A percentile compares a stretch with the other conserved stretches of the same genome.
These are phyloP conservation scores for Anagyrus pseudococci DNA, from an alignment of 2,888 invertebrate genomes.

Conservation along the genomic window DNA sequence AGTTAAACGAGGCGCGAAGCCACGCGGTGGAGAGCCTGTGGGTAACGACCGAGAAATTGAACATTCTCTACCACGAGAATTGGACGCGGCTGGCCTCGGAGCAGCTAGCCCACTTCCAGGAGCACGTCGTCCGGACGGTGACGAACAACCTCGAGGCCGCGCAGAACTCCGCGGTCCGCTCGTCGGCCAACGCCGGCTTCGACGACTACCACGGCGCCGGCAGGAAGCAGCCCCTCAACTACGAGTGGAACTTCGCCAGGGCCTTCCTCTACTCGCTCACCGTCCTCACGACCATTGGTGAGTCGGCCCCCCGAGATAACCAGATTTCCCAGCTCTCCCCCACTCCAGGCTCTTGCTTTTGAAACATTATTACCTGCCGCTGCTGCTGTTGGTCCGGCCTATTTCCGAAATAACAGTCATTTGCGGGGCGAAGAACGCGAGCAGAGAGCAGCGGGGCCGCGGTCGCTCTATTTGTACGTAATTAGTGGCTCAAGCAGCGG, in stretches of 20 bases:
- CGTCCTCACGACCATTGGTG: constrained; percentile 90
- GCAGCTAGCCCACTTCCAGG: constrained; percentile 83
- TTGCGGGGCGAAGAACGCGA: neutral
- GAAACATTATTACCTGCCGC: neutral
- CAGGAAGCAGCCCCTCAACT: constrained; percentile 61
- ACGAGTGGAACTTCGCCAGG: constrained; percentile 87
- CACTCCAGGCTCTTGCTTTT: neutral
- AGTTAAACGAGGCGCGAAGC: constrained; percentile 67
- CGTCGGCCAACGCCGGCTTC: constrained; percentile 43
- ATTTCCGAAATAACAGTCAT: constrained; percentile 15
- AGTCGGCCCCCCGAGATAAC: too few relatives aligned
- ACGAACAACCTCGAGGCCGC: constrained; percentile 74
- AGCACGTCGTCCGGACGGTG: constrained; percentile 80
- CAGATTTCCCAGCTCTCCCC: constrained; percentile 5
- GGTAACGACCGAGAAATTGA: constrained; percentile 87
- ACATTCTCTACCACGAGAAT: constrained; percentile 87
- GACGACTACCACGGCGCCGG: constrained; percentile 53
- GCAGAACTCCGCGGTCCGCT: constrained; percentile 63
- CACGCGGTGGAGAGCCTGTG: constrained; percentile 87
- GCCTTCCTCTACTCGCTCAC: constrained; percentile 95
- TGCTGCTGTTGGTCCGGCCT: neutral
- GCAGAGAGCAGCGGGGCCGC: neutral
- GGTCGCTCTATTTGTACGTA: constrained; percentile 47
- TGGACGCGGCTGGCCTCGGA: constrained; percentile 85
- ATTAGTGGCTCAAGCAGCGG: constrained; percentile 48